These are phyloP conservation scores for Drosophila anomalata DNA, from an alignment of 2,888 invertebrate species.

Conservation along the genomic window DNA sequence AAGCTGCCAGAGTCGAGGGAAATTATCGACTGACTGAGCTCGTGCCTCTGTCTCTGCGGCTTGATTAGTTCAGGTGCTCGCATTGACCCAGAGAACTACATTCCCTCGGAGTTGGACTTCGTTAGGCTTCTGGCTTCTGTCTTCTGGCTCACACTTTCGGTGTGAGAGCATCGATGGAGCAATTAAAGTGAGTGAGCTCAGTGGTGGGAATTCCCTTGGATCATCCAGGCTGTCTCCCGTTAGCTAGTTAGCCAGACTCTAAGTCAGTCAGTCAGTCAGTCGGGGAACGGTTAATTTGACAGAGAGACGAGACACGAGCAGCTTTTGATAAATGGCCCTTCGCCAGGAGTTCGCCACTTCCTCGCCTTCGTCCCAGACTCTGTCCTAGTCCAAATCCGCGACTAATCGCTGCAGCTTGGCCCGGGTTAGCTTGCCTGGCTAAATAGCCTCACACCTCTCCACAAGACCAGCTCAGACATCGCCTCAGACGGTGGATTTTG, in stretches of 20 bases:
- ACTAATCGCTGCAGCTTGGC: slow-evolving; percentile 68
- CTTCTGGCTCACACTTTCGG: slow-evolving; percentile 44
- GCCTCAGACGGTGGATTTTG: slow-evolving; percentile 16
- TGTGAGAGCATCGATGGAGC: slow-evolving; percentile 60
- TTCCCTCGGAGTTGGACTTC: slow-evolving; percentile 43
- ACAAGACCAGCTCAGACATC: slow-evolving; percentile 2
- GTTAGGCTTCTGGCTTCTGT: slow-evolving; percentile 20
- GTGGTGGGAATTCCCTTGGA: slow-evolving; percentile 11
- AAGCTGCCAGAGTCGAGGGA: slow-evolving; percentile 48
- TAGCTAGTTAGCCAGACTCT: slow-evolving; percentile 39
- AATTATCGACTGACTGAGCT: slow-evolving; percentile 23
- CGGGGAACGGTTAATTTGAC: slow-evolving; percentile 63
- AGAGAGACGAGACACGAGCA: slow-evolving; percentile 70
- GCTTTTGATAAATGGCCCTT: slow-evolving; percentile 71
- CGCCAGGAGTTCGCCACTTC: slow-evolving; percentile 38
- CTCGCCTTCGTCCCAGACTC: slow-evolving; percentile 14
- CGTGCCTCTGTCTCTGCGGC: slow-evolving; percentile 39
- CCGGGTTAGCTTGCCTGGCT: slow-evolving; percentile 59
- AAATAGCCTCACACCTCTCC: slow-evolving; percentile 74
- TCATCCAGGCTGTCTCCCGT: slow-evolving; percentile 30
- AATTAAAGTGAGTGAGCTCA: slow-evolving; percentile 61
- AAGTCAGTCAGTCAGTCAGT: slow-evolving; percentile 47
- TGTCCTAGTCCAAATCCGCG: slow-evolving; percentile 38
- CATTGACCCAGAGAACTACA: slow-evolving; percentile 78
- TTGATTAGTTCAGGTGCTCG: slow-evolving; percentile 74